Conservation (phyloP, 2,797 vertebrate genomes). For the Eidolon dupreanum region DNA sequence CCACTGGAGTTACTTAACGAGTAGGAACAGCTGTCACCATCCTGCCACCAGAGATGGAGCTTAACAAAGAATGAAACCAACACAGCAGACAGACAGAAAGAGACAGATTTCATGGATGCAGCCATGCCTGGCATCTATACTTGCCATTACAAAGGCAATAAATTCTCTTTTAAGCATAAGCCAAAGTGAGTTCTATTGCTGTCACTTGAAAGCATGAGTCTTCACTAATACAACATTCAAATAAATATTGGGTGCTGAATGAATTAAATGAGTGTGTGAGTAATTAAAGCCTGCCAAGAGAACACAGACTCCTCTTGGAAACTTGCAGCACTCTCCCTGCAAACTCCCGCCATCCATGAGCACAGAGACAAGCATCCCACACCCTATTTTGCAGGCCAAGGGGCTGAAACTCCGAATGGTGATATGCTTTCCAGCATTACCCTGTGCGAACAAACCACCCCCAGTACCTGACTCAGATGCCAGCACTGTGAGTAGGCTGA, state of each 20-base stretch:
- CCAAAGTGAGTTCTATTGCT: constrained; percentile 41
- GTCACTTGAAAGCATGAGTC: constrained; percentile 42
- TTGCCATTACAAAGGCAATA: constrained; percentile 7
- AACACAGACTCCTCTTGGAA: not conserved
- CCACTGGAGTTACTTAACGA: not conserved
- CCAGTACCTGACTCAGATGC: not conserved
- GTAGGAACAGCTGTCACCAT: not conserved
- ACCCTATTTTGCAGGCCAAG: not conserved
- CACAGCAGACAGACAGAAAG: not conserved
- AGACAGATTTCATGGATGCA: not conserved
- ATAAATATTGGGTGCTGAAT: constrained; percentile 51
- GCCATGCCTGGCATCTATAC: not conserved
- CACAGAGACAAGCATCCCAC: not conserved
- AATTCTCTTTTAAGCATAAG: not conserved
- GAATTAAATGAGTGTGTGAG: constrained; percentile 9
- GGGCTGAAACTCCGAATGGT: not conserved
- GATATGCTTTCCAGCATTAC: not conserved
- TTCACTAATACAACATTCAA: constrained; percentile 46
- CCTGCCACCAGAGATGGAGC: not conserved
- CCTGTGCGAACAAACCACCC: not conserved
- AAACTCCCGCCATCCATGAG: not conserved
- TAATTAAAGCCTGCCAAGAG: constrained; percentile 14
- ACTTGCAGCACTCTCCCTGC: not conserved
- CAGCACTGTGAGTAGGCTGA: not conserved
- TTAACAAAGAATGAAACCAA: constrained; percentile 31